Conservation (phyloP, 2,888 invertebrate species). For the Microctonus brassicae region DNA sequence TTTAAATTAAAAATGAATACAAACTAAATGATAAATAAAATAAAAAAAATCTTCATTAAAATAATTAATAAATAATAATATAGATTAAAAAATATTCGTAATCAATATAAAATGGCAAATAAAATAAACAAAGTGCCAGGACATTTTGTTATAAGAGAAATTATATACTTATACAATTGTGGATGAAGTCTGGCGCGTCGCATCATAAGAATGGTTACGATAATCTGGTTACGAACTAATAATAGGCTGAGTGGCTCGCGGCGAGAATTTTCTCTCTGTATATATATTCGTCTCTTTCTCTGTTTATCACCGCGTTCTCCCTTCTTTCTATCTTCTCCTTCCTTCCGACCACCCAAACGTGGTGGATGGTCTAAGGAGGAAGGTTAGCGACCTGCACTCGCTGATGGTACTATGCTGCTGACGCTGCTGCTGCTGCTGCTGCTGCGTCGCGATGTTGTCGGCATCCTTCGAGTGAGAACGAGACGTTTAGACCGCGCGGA, state of each 20-base stretch:
- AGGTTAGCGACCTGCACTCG: conserved; percentile 13
- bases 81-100: no score
- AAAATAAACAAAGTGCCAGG: no score
- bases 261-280: neutral
- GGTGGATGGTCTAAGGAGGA: neutral
- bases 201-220: conserved; percentile 29
- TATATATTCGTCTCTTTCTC: neutral
- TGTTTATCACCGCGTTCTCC: neutral
- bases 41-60: no score
- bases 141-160: no score
- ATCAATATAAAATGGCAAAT: no score
- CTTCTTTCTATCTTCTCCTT: neutral
- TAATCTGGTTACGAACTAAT: conserved; percentile 31
- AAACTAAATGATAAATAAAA: no score
- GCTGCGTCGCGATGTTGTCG: conserved; percentile 20
- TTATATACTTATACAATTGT: neutral
- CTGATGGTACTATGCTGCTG: neutral
- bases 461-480: conserved; percentile 21
- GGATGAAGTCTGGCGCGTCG: neutral
- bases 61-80: no score
- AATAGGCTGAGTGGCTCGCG: conserved; percentile 25
- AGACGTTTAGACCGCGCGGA: conserved; percentile 5
- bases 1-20: no score
- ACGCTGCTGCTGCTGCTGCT: neutral
- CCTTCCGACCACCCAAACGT: conserved; percentile 25